These are phyloP conservation scores for Thereva nobilitata DNA, from an alignment of 2,888 invertebrate species.

Conservation along the genomic window DNA sequence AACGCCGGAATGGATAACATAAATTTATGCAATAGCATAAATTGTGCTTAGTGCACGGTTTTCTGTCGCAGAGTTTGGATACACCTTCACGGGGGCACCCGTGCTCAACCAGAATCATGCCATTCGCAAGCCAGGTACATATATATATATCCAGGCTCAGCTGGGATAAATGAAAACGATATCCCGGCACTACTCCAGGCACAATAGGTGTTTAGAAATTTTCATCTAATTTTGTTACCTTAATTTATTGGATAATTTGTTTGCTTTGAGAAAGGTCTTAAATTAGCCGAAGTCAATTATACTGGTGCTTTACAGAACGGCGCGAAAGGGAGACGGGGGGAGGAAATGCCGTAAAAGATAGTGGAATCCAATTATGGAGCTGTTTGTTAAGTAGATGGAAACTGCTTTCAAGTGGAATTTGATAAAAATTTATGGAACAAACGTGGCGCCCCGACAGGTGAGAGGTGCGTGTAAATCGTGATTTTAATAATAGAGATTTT, in stretches of 20 bases:
- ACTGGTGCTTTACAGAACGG: background rate
- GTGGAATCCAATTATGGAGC: background rate
- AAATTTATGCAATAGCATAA: conserved; percentile 33
- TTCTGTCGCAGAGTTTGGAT: background rate
- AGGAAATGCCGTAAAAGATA: background rate
- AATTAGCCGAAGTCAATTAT: conserved; percentile 25
- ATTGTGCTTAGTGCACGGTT: conserved; percentile 23
- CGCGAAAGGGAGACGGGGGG: background rate
- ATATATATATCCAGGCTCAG: no score
- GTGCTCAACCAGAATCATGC: no score
- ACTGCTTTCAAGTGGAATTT: no score
- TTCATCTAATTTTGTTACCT: conserved; percentile 29
- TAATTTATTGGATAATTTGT: conserved; percentile 32
- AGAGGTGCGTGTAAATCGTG: no score
- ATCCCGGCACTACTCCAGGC: background rate
- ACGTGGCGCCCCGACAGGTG: no score
- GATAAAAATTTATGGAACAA: no score
- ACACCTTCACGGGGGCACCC: no score
- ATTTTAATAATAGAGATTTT: no score
- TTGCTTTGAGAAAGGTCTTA: conserved; percentile 24
- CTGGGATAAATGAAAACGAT: no score
- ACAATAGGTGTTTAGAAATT: conserved; percentile 33
- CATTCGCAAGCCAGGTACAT: no score
- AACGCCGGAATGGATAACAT: conserved; percentile 5
- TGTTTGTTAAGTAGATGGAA: background rate